Evolutionary conservation across 2,888 invertebrate genomes (phyloP).

Genomic region (Rotaria macrura): DNA sequence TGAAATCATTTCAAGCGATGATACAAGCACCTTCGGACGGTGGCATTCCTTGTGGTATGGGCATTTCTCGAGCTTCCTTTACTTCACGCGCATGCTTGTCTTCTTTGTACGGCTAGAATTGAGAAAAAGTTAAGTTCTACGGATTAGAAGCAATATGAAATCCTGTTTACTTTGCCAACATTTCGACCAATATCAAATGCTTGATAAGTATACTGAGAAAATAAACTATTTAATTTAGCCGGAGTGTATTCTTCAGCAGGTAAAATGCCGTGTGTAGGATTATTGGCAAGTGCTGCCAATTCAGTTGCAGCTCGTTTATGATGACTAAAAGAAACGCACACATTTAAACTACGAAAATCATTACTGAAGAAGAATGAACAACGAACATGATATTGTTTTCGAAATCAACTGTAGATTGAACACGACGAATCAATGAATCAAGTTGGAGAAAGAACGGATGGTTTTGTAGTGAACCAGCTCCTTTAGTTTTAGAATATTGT

Average conservation of each 20-base stretch:
- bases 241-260: constrained; percentile 12
- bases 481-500: constrained; percentile 56
- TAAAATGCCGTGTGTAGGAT: neutral
- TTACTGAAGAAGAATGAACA: neutral
- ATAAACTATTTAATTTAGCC: neutral
- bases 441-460: constrained; percentile 61
- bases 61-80: neutral
- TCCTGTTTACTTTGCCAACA: neutral
- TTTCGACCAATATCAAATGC: constrained; percentile 16
- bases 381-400: neutral
- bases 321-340: neutral
- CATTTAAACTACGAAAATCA: neutral
- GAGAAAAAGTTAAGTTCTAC: too few species aligned
- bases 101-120: neutral
- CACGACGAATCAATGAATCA: constrained; percentile 56
- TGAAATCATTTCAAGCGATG: neutral
- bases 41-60: constrained; percentile 5
- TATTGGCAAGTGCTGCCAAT: neutral
- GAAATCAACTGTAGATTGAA: neutral
- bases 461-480: constrained; percentile 56
- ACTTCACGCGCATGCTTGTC: constrained; percentile 11
- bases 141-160: too few species aligned
- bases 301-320: neutral
- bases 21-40: neutral
- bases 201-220: neutral